These are phyloP conservation scores for Hetaerina americana DNA, from an alignment of 1,140 invertebrate species.

Conservation along the genomic window DNA sequence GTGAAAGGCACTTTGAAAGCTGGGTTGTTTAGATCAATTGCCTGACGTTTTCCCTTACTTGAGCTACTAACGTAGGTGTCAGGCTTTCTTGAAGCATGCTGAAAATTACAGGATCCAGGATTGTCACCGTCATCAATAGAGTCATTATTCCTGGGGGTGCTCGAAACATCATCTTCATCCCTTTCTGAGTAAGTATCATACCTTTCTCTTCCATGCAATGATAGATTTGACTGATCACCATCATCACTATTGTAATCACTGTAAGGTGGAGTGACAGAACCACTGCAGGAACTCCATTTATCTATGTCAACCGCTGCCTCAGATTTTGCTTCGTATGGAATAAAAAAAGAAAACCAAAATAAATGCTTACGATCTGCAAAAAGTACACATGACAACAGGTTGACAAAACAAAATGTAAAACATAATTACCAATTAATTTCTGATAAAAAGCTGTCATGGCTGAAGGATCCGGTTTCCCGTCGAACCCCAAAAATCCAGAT, in stretches of 20 bases:
- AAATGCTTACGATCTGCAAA: too few species aligned
- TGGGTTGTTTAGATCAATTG: neutral
- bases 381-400: too few species aligned
- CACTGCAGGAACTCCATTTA: neutral
- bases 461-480: neutral
- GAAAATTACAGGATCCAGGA: too few species aligned
- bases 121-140: too few species aligned
- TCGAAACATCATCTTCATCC: neutral
- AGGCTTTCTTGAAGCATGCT: too few species aligned
- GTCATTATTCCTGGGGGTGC: neutral
- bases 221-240: neutral
- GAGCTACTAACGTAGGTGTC: too few species aligned
- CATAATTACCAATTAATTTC: neutral
- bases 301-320: neutral
- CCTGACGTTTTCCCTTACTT: neutral
- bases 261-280: neutral
- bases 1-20: neutral
- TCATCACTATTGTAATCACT: neutral
- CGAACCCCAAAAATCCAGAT: neutral
- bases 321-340: too few species aligned
- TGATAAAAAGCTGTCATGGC: neutral
- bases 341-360: too few species aligned
- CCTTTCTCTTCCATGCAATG: neutral
- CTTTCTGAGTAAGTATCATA: neutral
- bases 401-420: too few species aligned